Conservation (phyloP, 2,888 invertebrate species). For the Brachyptera putata region DNA sequence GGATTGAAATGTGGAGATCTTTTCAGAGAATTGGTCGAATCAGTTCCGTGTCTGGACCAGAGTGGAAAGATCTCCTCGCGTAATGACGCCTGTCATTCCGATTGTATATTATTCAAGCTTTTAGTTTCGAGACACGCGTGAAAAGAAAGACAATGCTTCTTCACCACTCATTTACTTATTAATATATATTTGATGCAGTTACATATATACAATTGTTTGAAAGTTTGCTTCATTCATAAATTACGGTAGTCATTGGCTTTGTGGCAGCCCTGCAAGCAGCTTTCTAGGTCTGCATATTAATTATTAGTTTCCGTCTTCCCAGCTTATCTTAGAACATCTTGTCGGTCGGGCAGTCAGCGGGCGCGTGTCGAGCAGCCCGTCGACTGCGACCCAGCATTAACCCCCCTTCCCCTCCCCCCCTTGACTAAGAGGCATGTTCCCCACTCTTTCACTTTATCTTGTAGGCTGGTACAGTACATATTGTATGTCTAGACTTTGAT, state of each 20-base stretch:
- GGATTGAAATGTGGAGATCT: conserved; percentile 31
- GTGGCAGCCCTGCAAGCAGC: conserved; percentile 34
- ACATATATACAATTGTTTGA: not conserved
- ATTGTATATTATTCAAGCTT: conserved; percentile 14
- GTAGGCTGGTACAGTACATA: conserved; percentile 37
- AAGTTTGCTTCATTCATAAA: not conserved
- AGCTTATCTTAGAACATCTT: conserved; percentile 24
- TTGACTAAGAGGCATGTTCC: conserved; percentile 33
- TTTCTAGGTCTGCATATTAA: conserved; percentile 32
- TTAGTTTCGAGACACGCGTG: conserved; percentile 16
- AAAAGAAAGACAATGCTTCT: conserved; percentile 6
- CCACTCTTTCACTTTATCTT: conserved; percentile 34
- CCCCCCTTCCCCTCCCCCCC: too few relatives aligned
- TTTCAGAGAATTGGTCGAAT: conserved; percentile 29
- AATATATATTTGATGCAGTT: not conserved
- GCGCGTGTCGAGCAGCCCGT: too few relatives aligned
- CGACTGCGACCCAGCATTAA: too few relatives aligned
- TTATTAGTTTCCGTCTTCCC: conserved; percentile 29
- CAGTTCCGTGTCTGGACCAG: too few relatives aligned
- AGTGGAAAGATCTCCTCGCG: conserved; percentile 11
- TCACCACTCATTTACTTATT: too few relatives aligned
- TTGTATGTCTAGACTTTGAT: conserved; percentile 29
- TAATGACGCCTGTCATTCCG: not conserved
- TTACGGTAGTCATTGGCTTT: conserved; percentile 27
- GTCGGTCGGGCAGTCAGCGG: too few relatives aligned